phyloP scores from a whole-genome alignment of 2,888 invertebrate genomes.

The Folsomia manolachei region DNA sequence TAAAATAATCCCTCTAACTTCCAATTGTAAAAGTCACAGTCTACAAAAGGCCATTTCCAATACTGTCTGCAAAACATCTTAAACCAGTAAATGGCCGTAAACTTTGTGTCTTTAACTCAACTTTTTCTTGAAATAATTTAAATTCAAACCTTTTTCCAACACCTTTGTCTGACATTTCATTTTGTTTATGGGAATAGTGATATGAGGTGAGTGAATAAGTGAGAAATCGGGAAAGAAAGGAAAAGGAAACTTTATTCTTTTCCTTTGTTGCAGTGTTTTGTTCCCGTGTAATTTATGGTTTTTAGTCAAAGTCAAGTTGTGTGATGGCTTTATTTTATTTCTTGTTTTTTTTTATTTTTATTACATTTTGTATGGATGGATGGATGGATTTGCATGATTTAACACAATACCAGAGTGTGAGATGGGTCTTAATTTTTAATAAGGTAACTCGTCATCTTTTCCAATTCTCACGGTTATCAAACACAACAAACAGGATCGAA shows the following conservation, averaged over 20 bases:
- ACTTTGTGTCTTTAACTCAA: conserved; percentile 18
- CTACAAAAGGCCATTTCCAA: not conserved
- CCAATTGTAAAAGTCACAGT: conserved; percentile 3
- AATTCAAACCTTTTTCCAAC: conserved; percentile 29
- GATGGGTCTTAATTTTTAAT: not conserved
- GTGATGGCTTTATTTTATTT: conserved; percentile 1
- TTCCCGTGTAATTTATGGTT: not conserved
- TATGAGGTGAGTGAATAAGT: not conserved
- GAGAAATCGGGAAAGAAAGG: conserved; percentile 1
- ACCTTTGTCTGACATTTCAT: conserved; percentile 14
- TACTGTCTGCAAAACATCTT: not conserved
- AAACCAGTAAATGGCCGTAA: conserved; percentile 2
- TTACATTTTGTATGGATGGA: not conserved
- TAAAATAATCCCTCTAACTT: conserved; percentile 8
- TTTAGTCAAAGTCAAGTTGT: not conserved
- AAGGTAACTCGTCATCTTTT: no score
- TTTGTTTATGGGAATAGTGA: conserved; percentile 17
- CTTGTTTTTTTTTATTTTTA: no score
- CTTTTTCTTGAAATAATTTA: conserved; percentile 28
- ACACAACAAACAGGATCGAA: not conserved
- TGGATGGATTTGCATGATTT: conserved; percentile 1
- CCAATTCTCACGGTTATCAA: conserved; percentile 6
- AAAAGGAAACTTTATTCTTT: not conserved
- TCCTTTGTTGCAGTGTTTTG: not conserved
- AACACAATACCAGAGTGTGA: not conserved